phyloP scores from a whole-genome alignment of 2,797 vertebrate species.

The Catostomus latipinnis region DNA sequence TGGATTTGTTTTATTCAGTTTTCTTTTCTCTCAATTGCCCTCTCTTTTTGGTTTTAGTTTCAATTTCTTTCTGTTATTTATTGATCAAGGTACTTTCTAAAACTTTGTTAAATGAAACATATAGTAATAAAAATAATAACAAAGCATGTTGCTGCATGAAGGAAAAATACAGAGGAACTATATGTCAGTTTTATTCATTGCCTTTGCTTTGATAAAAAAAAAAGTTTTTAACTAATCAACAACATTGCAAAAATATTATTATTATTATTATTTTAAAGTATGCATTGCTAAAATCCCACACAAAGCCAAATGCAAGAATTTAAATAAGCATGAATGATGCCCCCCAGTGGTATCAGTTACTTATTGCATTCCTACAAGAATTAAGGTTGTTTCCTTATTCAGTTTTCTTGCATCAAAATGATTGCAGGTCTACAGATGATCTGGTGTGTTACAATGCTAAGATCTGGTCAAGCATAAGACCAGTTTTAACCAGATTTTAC shows the following conservation, averaged over 20 bases:
- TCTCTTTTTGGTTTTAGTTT: neutral
- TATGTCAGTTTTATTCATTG: neutral
- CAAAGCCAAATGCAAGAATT: neutral
- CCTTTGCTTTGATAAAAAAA: neutral
- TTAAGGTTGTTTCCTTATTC: neutral
- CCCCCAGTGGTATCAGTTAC: conserved; percentile 14
- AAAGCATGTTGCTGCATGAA: too few species aligned
- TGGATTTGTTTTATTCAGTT: neutral
- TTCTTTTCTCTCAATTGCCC: neutral
- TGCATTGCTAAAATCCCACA: neutral
- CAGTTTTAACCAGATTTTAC: conserved; percentile 68
- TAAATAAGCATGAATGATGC: conserved; percentile 9
- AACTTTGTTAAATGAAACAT: neutral
- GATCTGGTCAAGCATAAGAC: neutral
- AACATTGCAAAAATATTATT: too few species aligned
- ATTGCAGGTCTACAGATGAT: neutral
- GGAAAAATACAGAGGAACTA: neutral
- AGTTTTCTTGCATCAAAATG: neutral
- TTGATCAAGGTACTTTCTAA: neutral
- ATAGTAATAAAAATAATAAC: neutral
- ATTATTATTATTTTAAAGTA: too few species aligned
- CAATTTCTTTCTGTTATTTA: neutral
- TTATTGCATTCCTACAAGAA: conserved; percentile 8
- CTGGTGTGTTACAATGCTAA: too few species aligned
- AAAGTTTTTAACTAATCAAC: neutral